Conservation (phyloP, 2,113 vertebrate species). For the Phyllostomus hastatus region DNA sequence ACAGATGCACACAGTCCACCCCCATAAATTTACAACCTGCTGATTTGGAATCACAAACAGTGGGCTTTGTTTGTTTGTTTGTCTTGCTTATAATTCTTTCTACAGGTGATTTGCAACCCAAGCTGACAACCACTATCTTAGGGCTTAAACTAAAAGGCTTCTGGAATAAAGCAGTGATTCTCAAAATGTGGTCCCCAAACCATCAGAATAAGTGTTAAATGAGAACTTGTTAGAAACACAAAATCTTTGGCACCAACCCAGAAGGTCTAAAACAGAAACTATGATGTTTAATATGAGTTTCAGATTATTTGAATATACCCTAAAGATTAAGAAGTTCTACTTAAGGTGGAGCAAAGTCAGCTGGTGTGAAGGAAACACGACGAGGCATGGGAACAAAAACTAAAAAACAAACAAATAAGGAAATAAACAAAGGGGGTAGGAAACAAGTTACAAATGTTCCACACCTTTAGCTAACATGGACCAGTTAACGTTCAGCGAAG, state of each 20-base stretch:
- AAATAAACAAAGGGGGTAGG: background rate
- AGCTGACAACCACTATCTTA: background rate
- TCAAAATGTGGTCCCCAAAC: background rate
- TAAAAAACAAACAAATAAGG: background rate
- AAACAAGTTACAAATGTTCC: background rate
- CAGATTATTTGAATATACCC: background rate
- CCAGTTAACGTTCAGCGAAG: background rate
- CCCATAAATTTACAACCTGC: background rate
- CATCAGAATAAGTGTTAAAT: background rate
- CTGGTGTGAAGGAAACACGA: background rate
- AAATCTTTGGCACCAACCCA: background rate
- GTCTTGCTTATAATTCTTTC: background rate
- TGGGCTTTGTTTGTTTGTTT: background rate
- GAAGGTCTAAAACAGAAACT: background rate
- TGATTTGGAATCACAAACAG: background rate
- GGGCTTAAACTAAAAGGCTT: background rate
- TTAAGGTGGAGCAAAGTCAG: background rate
- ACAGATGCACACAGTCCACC: background rate
- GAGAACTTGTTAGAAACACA: background rate
- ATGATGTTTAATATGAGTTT: background rate
- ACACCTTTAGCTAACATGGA: background rate
- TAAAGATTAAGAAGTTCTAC: background rate
- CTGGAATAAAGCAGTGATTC: background rate
- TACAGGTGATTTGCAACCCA: background rate
- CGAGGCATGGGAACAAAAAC: background rate